phyloP scores from a whole-genome alignment of 1,140 invertebrate species.

The Neodiprion fabricii region DNA sequence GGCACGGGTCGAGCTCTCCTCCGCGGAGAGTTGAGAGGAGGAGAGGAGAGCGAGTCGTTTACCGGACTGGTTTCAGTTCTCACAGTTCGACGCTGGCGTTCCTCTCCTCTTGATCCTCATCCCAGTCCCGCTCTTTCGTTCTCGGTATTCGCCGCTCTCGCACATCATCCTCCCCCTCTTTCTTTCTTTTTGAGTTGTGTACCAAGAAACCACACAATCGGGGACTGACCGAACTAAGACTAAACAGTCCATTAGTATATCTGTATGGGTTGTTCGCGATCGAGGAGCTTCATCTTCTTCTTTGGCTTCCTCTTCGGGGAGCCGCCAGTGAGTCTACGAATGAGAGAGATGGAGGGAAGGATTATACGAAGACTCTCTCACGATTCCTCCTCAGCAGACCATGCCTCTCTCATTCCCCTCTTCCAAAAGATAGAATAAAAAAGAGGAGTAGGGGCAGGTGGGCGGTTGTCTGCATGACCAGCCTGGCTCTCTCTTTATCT shows the following conservation, averaged over 20 bases:
- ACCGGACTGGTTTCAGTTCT: constrained; percentile 38
- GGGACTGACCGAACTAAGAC: background rate
- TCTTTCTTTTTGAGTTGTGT: constrained; percentile 12
- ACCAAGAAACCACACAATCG: no score
- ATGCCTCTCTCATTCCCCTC: no score
- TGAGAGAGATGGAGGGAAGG: no score
- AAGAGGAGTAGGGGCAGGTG: background rate
- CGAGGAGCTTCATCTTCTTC: background rate
- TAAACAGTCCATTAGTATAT: constrained; percentile 1
- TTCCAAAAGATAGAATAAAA: background rate
- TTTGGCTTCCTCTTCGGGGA: constrained; percentile 18
- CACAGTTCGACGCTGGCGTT: constrained; percentile 26
- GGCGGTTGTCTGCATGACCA: background rate
- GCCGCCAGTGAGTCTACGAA: constrained; percentile 3
- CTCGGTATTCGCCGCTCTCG: constrained; percentile 12
- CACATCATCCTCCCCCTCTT: constrained; percentile 9
- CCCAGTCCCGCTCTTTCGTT: background rate
- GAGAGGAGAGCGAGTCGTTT: constrained; percentile 17
- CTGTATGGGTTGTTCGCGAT: background rate
- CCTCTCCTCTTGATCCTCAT: background rate
- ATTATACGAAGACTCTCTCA: no score
- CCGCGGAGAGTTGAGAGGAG: no score
- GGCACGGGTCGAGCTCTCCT: no score
- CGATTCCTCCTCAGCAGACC: no score
- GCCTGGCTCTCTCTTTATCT: no score